phyloP scores from a whole-genome alignment of 2,888 invertebrate species.

The Boloria selene region DNA sequence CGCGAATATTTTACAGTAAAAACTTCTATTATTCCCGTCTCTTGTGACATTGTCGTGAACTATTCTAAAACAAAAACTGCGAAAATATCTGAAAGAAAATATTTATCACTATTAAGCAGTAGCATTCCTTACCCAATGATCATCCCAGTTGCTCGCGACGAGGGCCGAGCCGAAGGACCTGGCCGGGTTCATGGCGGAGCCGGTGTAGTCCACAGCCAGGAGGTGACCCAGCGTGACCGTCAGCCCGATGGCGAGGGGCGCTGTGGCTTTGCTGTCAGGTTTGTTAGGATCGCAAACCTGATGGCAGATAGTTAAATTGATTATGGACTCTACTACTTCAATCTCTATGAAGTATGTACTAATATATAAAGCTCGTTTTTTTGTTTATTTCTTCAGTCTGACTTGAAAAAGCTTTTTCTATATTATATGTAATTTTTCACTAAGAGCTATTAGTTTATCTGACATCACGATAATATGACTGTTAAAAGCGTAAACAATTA shows the following conservation, averaged over 20 bases:
- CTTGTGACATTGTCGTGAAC: too few relatives aligned
- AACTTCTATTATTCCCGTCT: too few relatives aligned
- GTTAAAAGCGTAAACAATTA: too few relatives aligned
- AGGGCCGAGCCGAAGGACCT: slow-evolving; percentile 94
- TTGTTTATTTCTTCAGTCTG: too few relatives aligned
- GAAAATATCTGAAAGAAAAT: not conserved
- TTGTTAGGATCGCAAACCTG: slow-evolving; percentile 87
- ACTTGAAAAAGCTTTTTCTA: too few relatives aligned
- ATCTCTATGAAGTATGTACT: too few relatives aligned
- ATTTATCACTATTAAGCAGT: not conserved
- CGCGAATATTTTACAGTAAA: too few relatives aligned
- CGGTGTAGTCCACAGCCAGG: slow-evolving; percentile 91
- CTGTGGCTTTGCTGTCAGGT: slow-evolving; percentile 90
- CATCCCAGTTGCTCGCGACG: slow-evolving; percentile 86
- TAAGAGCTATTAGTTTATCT: too few relatives aligned
- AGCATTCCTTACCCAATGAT: slow-evolving; percentile 89
- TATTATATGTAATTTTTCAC: too few relatives aligned
- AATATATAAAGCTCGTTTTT: too few relatives aligned
- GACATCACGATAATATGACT: too few relatives aligned
- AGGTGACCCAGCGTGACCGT: slow-evolving; percentile 93
- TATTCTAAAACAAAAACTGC: not conserved
- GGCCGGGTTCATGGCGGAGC: slow-evolving; percentile 96
- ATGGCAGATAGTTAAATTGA: not conserved
- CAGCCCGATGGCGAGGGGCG: slow-evolving; percentile 93
- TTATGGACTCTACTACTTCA: too few relatives aligned